These are phyloP conservation scores for Oxycera nigricornis DNA, from an alignment of 2,888 invertebrate species.

Conservation along the genomic window DNA sequence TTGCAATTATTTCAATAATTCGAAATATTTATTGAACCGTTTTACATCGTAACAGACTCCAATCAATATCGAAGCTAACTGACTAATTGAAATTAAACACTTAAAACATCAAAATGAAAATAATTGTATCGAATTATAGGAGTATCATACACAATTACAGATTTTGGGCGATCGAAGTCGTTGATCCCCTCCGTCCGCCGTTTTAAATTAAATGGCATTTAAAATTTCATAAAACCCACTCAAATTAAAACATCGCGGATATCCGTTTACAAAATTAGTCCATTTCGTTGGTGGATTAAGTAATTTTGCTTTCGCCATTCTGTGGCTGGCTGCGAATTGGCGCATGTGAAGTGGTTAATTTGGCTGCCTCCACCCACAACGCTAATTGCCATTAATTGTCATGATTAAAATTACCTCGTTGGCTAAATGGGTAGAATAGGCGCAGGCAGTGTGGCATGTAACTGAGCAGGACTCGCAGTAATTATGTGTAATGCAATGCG, in stretches of 20 bases:
- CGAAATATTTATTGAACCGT: no score
- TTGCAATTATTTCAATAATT: no score
- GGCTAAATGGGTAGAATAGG: not conserved
- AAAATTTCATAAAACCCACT: slow-evolving; percentile 24
- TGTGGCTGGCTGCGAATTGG: slow-evolving; percentile 16
- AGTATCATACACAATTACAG: not conserved
- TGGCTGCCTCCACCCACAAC: not conserved
- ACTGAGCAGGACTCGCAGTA: not conserved
- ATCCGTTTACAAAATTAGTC: slow-evolving; percentile 44
- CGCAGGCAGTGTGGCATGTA: not conserved
- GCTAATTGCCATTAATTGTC: slow-evolving; percentile 32
- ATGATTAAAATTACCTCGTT: slow-evolving; percentile 37
- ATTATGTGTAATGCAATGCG: slow-evolving; percentile 9
- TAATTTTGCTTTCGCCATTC: slow-evolving; percentile 43
- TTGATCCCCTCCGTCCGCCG: not conserved
- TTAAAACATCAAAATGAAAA: slow-evolving; percentile 1
- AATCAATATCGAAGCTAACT: no score
- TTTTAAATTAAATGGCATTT: slow-evolving; percentile 15
- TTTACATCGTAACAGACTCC: no score
- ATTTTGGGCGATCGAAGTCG: not conserved
- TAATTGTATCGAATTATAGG: not conserved
- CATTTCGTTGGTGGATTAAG: slow-evolving; percentile 44
- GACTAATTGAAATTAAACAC: slow-evolving; percentile 13
- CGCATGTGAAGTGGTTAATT: slow-evolving; percentile 17
- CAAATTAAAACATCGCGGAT: slow-evolving; percentile 40